These are phyloP conservation scores for Tetrapedia diversipes DNA, from an alignment of 2,888 invertebrate species.

Conservation along the genomic window DNA sequence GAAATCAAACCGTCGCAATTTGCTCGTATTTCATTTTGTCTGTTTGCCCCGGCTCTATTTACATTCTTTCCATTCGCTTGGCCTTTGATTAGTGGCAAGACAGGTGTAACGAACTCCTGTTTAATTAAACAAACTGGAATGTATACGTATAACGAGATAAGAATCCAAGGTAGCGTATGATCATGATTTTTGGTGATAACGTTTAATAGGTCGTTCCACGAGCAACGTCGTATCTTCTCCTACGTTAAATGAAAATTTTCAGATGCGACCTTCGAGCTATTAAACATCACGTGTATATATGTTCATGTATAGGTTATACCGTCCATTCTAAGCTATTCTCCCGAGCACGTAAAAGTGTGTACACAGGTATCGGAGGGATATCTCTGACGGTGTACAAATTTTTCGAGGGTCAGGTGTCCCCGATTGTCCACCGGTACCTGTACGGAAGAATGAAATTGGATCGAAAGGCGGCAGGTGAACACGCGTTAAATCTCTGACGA, in stretches of 20 bases:
- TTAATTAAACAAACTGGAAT: too few relatives aligned
- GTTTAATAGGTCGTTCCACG: too few relatives aligned
- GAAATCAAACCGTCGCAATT: neutral
- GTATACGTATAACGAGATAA: too few relatives aligned
- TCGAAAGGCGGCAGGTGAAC: conserved; percentile 9
- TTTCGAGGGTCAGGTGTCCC: neutral
- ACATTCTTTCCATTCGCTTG: too few relatives aligned
- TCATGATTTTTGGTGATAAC: neutral
- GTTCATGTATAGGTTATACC: too few relatives aligned
- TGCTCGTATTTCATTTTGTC: neutral
- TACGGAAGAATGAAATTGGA: conserved; percentile 17
- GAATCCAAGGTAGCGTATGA: neutral
- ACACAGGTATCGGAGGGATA: neutral
- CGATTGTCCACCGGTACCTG: neutral
- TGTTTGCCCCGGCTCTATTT: too few relatives aligned
- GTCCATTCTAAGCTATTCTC: neutral
- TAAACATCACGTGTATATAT: too few relatives aligned
- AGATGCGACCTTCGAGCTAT: neutral
- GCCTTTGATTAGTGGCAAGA: too few relatives aligned
- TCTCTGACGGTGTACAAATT: neutral
- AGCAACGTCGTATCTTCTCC: too few relatives aligned
- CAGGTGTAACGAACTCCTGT: neutral
- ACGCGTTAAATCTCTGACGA: conserved; percentile 8
- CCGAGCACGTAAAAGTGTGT: neutral
- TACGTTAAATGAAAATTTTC: too few relatives aligned